These are phyloP conservation scores for Cylas formicarius DNA, from an alignment of 1,140 invertebrate genomes.

Conservation along the genomic window DNA sequence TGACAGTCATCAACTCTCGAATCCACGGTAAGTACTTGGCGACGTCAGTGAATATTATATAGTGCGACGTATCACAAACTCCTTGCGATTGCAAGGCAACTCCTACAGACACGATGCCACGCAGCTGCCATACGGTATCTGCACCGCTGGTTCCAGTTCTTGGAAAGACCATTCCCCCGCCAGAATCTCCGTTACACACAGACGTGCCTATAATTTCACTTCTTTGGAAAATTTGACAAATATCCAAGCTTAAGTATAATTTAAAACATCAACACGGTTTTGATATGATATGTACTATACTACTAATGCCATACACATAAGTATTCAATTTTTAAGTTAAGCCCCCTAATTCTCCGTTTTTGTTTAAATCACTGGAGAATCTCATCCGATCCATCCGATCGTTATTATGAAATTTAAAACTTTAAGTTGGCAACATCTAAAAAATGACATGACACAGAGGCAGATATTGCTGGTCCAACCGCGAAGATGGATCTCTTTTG, in stretches of 20 bases:
- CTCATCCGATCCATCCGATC: too few species aligned
- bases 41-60: conserved; percentile 51
- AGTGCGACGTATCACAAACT: conserved; percentile 47
- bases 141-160: conserved; percentile 15
- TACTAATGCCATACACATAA: too few species aligned
- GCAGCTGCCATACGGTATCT: conserved; percentile 44
- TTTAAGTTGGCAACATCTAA: too few species aligned
- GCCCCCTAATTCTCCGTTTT: too few species aligned
- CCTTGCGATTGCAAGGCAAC: conserved; percentile 40
- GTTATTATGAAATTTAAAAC: too few species aligned
- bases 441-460: too few species aligned
- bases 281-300: too few species aligned
- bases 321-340: too few species aligned
- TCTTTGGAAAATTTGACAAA: background rate
- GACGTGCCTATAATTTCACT: conserved; percentile 45
- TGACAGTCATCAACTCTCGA: conserved; percentile 11
- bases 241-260: background rate
- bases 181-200: conserved; percentile 55
- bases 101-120: conserved; percentile 51
- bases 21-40: conserved; percentile 50
- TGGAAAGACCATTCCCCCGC: conserved; percentile 49
- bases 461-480: too few species aligned
- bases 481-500: too few species aligned
- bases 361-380: too few species aligned
- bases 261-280: background rate